Conservation (phyloP, 2,113 vertebrate species). For the Orientallactaga bullata region DNA sequence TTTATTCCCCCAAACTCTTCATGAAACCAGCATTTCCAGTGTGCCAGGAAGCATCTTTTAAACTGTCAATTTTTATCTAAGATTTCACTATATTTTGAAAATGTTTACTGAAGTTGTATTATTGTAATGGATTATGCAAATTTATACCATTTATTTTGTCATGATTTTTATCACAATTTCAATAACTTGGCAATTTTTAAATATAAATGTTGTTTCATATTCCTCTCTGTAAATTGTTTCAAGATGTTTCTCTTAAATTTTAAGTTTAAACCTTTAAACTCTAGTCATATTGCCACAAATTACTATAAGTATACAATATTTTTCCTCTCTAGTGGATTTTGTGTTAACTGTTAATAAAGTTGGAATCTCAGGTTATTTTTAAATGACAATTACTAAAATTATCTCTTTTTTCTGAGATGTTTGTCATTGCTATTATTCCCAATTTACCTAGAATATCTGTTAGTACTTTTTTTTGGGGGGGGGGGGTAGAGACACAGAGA, state of each 20-base stretch:
- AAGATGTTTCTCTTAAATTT: conserved; percentile 17
- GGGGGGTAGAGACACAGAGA: too few relatives aligned
- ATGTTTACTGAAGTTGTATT: conserved; percentile 6
- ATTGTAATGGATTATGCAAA: conserved; percentile 24
- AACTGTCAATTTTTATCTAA: conserved; percentile 29
- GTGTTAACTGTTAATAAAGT: conserved; percentile 44
- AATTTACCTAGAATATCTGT: conserved; percentile 8
- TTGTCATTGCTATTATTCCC: background rate
- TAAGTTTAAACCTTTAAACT: conserved; percentile 46
- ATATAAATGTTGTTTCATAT: conserved; percentile 7
- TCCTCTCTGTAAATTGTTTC: conserved; percentile 12
- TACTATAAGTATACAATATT: conserved; percentile 12
- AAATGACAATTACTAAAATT: background rate
- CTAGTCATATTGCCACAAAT: background rate
- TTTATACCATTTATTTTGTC: background rate
- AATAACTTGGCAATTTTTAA: conserved; percentile 8
- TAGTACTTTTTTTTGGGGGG: background rate
- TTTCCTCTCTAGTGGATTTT: conserved; percentile 3
- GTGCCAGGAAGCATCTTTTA: conserved; percentile 17
- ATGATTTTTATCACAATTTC: conserved; percentile 1
- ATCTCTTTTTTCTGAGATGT: background rate
- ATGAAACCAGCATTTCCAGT: background rate
- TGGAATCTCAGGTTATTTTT: conserved; percentile 11
- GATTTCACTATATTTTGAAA: conserved; percentile 51
- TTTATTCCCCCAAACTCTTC: background rate